Evolutionary conservation across 35 echinoderm and acorn worm species (phyloP), one percentile per base, ranked within the genome.

Genomic region (Strongylocentrotus purpuratus): DNA sequence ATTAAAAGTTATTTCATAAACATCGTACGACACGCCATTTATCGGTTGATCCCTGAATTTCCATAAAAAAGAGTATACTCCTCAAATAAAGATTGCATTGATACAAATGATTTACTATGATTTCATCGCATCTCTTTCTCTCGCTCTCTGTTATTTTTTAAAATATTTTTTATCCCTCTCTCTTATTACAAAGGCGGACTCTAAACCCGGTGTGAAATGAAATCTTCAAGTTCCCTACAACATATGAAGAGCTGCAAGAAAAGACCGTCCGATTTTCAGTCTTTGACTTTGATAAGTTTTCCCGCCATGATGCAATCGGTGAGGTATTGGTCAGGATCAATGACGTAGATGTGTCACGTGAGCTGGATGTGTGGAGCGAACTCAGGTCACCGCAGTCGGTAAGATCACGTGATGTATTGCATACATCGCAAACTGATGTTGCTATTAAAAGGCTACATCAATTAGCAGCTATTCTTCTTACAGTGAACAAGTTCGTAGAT

Each of bases 221-320:
- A 94, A 94, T 94, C 11, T 99, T 98, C 33, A 99, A 99, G 91
- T 99, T 99, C 92, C 97, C 98, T 1, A 98, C 95, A 61, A 99
- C 98, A 1, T 99, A 95, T 52, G 98, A 99, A 41, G 98, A 99
- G 92, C 92, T 97, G 31, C 97, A 97, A 61, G 95, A 86, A 32
- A 97, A 96, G 55, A 97, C 97, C 31, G 65, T 99, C 11, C 94
- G 95, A 86, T 85, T 99, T 90, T 95, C 89, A 20, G 98, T 99
- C 25, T 99, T 95, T 94, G 98, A 99, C 87, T 99, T 99, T 41
- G 98, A 99, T 71, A 99, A 99, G 47, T 98, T 99, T 96, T 98
- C 96, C 20, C 94, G 98, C 45, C 98, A 99, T 70, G 98, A 99
- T 86, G 96, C 97, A 12, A 99, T 99, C 88, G 98, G 98, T 48